Evolutionary conservation across 2,888 invertebrate genomes (phyloP).

Genomic region (Caenorhabditis drosophilae): DNA sequence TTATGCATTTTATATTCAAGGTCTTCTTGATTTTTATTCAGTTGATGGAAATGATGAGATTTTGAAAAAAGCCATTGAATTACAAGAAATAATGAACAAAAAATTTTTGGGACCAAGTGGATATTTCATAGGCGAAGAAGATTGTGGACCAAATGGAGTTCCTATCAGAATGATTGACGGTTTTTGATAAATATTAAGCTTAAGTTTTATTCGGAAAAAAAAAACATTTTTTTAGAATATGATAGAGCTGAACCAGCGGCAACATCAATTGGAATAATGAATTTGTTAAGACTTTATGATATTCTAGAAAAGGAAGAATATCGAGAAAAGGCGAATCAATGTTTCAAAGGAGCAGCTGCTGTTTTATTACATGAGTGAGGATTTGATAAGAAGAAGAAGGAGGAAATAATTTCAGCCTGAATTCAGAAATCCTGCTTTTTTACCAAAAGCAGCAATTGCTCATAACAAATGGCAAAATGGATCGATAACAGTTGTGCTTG

Average conservation of each 20-base stretch:
- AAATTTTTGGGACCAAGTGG: conserved; percentile 32
- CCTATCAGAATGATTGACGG: conserved; percentile 70
- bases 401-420: background rate
- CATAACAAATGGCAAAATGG: conserved; percentile 24
- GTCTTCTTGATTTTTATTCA: conserved; percentile 79
- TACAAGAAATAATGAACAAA: conserved; percentile 74
- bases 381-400: no score
- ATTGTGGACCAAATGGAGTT: conserved; percentile 68
- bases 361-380: conserved; percentile 73
- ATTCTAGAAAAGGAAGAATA: conserved; percentile 76
- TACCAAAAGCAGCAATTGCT: conserved; percentile 27
- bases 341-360: conserved; percentile 74
- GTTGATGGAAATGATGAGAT: conserved; percentile 70
- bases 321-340: conserved; percentile 64
- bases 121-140: conserved; percentile 36
- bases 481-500: conserved; percentile 20
- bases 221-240: no score
- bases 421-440: conserved; percentile 19
- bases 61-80: conserved; percentile 80
- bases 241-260: conserved; percentile 93
- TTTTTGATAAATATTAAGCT: no score
- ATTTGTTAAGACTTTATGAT: conserved; percentile 76
- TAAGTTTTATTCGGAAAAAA: no score
- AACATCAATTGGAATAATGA: conserved; percentile 85
- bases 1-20: conserved; percentile 86